Percentiles rank a stretch among this genome's conserved stretches.
phyloP scores from a whole-genome alignment of 2,797 vertebrate species.

The Argya squamiceps region DNA sequence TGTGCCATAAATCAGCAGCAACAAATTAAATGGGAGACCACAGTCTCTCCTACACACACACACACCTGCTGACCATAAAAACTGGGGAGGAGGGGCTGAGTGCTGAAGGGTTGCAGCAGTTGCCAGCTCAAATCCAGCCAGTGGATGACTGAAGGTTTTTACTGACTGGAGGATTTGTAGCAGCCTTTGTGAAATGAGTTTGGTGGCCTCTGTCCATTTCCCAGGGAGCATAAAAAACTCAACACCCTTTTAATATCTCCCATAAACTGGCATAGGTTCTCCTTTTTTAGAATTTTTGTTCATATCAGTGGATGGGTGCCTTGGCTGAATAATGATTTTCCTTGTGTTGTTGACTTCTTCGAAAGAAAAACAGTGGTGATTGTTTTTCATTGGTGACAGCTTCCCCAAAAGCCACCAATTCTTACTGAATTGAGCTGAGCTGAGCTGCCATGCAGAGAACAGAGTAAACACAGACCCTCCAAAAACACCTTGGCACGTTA shows the following conservation, averaged over 20 bases:
- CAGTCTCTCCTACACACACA: slow-evolving; percentile 5
- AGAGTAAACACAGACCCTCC: background rate
- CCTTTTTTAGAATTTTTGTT: background rate
- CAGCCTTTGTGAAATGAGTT: slow-evolving; percentile 9
- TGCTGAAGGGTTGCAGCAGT: background rate
- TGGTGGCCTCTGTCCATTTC: slow-evolving; percentile 27
- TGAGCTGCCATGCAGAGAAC: background rate
- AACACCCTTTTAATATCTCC: background rate
- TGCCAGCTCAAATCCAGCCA: background rate
- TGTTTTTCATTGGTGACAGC: background rate
- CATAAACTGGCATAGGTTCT: background rate
- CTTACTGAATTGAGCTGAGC: background rate
- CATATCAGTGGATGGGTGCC: background rate
- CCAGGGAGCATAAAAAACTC: slow-evolving; percentile 2
- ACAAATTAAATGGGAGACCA: slow-evolving; percentile 11
- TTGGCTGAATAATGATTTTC: background rate
- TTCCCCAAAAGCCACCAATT: background rate
- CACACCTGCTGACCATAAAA: slow-evolving; percentile 53
- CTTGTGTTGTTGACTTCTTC: background rate
- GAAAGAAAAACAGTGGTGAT: background rate
- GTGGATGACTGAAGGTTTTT: background rate
- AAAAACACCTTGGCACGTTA: background rate
- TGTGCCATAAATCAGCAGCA: slow-evolving; percentile 31
- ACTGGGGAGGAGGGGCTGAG: background rate
- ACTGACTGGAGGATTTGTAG: slow-evolving; percentile 18